These are phyloP conservation scores for Myotis findleyi DNA, from an alignment of 2,797 vertebrate genomes.

Conservation along the genomic window DNA sequence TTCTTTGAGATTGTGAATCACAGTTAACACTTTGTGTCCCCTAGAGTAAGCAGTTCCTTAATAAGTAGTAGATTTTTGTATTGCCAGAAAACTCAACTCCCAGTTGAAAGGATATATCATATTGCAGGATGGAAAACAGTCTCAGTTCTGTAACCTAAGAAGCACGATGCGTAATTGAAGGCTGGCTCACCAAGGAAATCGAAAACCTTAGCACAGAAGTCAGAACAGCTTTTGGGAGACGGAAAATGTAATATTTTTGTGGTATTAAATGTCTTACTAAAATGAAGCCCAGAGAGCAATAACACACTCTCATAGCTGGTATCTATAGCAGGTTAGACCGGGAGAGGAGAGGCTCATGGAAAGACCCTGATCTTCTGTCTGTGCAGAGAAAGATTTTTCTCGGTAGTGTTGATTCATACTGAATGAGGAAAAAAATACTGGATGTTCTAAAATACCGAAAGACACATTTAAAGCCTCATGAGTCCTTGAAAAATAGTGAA, in stretches of 20 bases:
- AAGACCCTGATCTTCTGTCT: not conserved
- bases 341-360: not conserved
- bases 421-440: not conserved
- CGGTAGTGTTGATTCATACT: not conserved
- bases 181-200: not conserved
- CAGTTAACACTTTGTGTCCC: not conserved
- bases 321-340: not conserved
- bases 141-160: not conserved
- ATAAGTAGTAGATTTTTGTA: not conserved
- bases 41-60: not conserved
- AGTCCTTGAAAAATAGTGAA: not conserved
- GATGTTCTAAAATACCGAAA: not conserved
- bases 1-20: not conserved
- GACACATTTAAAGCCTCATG: not conserved
- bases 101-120: not conserved
- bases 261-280: conserved; percentile 19
- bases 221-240: conserved; percentile 15
- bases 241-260: not conserved
- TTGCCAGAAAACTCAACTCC: not conserved
- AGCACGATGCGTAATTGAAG: not conserved
- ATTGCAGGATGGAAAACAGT: not conserved
- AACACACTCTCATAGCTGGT: not conserved
- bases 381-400: not conserved
- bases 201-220: conserved; percentile 35
- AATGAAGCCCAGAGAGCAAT: not conserved